phyloP scores from a whole-genome alignment of 2,797 vertebrate genomes.

The Podargus strigoides region DNA sequence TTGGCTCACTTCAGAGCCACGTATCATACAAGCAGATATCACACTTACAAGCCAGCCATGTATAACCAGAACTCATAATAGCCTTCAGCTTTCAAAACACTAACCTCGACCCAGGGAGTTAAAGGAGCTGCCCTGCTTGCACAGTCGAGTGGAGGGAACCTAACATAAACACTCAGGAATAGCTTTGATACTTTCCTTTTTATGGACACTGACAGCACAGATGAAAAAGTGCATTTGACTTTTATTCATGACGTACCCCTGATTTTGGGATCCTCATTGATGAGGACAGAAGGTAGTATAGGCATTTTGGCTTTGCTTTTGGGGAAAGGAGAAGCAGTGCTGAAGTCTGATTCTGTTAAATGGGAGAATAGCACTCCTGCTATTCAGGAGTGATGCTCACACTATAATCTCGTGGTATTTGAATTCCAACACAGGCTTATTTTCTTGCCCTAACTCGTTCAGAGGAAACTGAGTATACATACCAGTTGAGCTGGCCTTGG shows the following conservation, averaged over 20 bases:
- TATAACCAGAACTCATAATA: not conserved
- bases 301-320: not conserved
- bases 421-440: not conserved
- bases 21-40: not conserved
- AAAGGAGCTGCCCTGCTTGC: not conserved
- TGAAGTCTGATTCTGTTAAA: not conserved
- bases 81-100: constrained; percentile 15
- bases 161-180: not conserved
- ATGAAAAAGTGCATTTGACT: not conserved
- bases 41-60: not conserved
- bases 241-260: rapidly evolving
- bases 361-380: not conserved
- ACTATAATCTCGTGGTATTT: not conserved
- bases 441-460: not conserved
- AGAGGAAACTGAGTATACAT: not conserved
- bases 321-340: not conserved
- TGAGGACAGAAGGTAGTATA: not conserved
- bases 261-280: not conserved
- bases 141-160: not conserved
- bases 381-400: not conserved
- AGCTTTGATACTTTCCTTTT: not conserved
- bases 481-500: not conserved
- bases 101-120: not conserved
- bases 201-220: not conserved
- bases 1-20: not conserved